Evolutionary conservation across 1,140 invertebrate species (phyloP), one percentile per base, ranked within the genome.

Genomic region (Drosophila serrata): DNA sequence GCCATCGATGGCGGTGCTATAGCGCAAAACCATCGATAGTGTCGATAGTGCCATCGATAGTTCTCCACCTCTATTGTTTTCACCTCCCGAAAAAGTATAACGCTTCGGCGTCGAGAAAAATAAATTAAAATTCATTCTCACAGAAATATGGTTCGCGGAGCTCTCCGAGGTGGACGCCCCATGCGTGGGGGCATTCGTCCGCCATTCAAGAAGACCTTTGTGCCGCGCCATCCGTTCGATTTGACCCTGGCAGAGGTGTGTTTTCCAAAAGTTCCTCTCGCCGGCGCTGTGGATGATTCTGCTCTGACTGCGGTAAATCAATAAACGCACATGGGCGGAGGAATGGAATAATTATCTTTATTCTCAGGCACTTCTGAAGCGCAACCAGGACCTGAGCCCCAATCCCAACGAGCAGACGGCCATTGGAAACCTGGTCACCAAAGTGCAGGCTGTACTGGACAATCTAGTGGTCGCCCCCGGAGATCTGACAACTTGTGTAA

Each of bases 401-500:
- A 96, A 97, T 2, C 94, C 97, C 0, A 95, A 96, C 56, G 98
- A 99, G 87, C 97, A 99, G 93, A 96, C 97, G 3, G 95, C 97
- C 0, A 96, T 99, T 56, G 94, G 98, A 22, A 98, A 97, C 93
- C 94, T 99, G 7, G 97, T 99, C 39, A 98, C 97, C 12, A 99
- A 99, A 92, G 95, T 99, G 29, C 97, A 99, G 92, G 95, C 95
- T 39, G 97, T 99, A 40, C 93, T 99, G 42, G 98, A 99, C 92
- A 98, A 98, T 93, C 93, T 99, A 17, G 97, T 99, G 51, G 96
- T 99, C 0, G 96, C 98, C 13, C 98, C 98, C 0, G 97, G 97
- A 12, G 96, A 95, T 78, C 99, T 99, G 94, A 98, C 98, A 93
- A 97, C 98, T 73, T 99, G 98, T 93, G 98, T 99, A 94, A 96